These are phyloP conservation scores for Betta splendens DNA, from an alignment of 2,797 vertebrate species.

Conservation along the genomic window DNA sequence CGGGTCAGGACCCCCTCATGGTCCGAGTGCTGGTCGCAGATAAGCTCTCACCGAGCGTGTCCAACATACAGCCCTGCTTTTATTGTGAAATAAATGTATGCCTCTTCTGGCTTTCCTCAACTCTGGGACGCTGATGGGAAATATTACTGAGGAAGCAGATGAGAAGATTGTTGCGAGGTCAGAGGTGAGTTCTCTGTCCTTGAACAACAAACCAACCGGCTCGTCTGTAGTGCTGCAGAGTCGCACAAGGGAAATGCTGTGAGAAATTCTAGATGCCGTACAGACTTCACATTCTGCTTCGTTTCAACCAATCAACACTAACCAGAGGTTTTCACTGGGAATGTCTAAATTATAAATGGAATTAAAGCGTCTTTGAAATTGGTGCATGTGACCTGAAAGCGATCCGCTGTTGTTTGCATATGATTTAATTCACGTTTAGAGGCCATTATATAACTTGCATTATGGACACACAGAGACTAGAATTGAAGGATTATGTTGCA, in stretches of 20 bases:
- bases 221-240: conserved; percentile 3
- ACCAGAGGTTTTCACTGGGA: background rate
- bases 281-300: background rate
- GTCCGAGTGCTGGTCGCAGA: conserved; percentile 26
- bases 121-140: conserved; percentile 7
- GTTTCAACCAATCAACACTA: background rate
- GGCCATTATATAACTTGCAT: conserved; percentile 65
- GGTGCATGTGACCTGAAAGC: conserved; percentile 22
- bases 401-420: conserved; percentile 46
- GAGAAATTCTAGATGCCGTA: background rate
- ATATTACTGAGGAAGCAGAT: background rate
- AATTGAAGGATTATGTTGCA: conserved; percentile 66
- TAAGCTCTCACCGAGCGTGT: conserved; percentile 50
- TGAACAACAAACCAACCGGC: background rate
- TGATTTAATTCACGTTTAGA: conserved; percentile 55
- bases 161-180: background rate
- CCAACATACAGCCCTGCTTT: too few species aligned
- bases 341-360: conserved; percentile 4
- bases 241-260: background rate
- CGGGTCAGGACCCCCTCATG: conserved; percentile 38
- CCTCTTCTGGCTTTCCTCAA: conserved; percentile 15
- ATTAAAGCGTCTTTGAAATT: background rate
- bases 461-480: conserved; percentile 54
- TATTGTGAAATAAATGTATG: conserved; percentile 16
- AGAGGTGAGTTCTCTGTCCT: background rate